A percentile compares a stretch with the other conserved stretches of the same genome.
These are phyloP conservation scores for Papilio dardanus DNA, from an alignment of 1,140 invertebrate species.

Conservation along the genomic window DNA sequence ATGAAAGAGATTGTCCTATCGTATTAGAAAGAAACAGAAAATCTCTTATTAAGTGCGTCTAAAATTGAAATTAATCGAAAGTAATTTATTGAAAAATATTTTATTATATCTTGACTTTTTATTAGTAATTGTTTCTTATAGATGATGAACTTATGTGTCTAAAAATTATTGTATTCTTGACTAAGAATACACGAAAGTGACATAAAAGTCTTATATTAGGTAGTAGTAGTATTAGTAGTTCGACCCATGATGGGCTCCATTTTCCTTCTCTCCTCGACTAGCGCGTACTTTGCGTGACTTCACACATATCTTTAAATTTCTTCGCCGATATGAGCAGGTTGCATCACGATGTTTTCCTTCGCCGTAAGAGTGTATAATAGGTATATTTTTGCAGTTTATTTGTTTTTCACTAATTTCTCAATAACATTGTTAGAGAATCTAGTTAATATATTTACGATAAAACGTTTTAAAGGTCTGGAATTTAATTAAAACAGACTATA, in stretches of 20 bases:
- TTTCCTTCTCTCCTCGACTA: too few relatives aligned
- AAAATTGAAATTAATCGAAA: background rate
- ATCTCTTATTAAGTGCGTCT: background rate
- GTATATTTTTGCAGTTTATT: background rate
- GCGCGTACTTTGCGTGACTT: too few relatives aligned
- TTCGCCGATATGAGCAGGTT: too few relatives aligned
- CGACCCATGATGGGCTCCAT: too few relatives aligned
- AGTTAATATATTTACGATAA: constrained; percentile 3
- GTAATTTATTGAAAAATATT: too few relatives aligned
- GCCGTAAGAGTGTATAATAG: background rate
- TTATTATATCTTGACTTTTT: too few relatives aligned
- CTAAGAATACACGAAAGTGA: background rate
- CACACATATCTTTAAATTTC: too few relatives aligned
- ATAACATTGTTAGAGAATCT: background rate
- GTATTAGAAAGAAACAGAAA: constrained; percentile 33
- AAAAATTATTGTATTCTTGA: background rate
- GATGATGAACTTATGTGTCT: background rate
- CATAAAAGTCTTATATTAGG: too few relatives aligned
- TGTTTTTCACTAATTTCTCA: background rate
- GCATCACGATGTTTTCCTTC: too few relatives aligned
- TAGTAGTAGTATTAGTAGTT: too few relatives aligned
- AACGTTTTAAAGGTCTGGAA: constrained; percentile 4
- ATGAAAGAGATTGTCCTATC: constrained; percentile 22
- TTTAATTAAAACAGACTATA: constrained; percentile 1
- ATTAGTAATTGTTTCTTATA: too few relatives aligned